Base-by-base conservation (phyloP, 1,140 invertebrate genomes). In the Berghia stephanieae region DNA sequence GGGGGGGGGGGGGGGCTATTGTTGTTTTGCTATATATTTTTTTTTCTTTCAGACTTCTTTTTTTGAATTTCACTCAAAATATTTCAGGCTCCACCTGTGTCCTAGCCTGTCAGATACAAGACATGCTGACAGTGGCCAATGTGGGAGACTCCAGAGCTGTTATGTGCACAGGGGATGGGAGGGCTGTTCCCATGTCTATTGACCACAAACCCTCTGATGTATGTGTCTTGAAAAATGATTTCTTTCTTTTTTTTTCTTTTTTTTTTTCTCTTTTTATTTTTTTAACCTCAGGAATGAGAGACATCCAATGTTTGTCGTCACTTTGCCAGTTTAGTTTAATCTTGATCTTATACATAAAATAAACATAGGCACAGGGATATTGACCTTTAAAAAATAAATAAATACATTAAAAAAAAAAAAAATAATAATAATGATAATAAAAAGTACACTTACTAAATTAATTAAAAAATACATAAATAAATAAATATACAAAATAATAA, bases 201-300 rank as follows among this genome's bases (percentile, higher is more conserved):
- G 97, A 98, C 88, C 96, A 99, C 85, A 98, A 98, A 91, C 97
- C 97, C 38, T 95, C 97, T 87, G 94, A 96, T 92, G 95, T 96
- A 90, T 86, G 83, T 13, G 31, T 13, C 34, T 44, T 13, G 6
- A 36, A 36, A 69, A 49, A 49, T 49, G 10, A 31, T 57, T 21
- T 8, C 55, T 57, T 57, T n/a, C 31, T 24, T 57, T 57, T 8
- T 31, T 24, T 6, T 8, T 57, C 21, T 57, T 57, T 21, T 57
- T 57, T 21, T n/a, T 63, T 63, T 18, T 63, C 27, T 18, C 27
- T 27, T 10, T 13, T 63, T 8, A 27, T 63, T 27, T 10, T 63
- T 21, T 16, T 8, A 63, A 18, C 57, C 16, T 16, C 10, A 63
- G n/a, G n/a, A n/a, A n/a, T n/a, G n/a, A n/a, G n/a, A n/a, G n/a